Base-by-base conservation (phyloP, 2,888 invertebrate genomes). In the Aphelenchoides bicaudatus region DNA sequence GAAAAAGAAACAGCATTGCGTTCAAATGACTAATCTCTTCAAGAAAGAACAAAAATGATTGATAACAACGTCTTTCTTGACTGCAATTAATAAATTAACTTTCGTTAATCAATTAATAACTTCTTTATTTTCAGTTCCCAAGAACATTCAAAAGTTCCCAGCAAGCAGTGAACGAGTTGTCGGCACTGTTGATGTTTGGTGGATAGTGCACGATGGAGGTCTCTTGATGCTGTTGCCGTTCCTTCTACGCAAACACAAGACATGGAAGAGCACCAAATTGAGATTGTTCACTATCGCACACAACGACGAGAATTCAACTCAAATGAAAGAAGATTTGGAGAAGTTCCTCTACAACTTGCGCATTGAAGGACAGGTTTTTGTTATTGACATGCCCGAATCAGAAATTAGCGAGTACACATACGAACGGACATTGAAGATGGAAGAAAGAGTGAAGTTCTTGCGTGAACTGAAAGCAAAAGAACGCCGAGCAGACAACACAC, bases 401-500 rank as follows among this genome's bases (percentile, higher is more conserved):
- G 96, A 98, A 82, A 96, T 98, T 80, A 92, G 93, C 55, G 96
- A 94, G 0, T 99, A 98, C 82, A 94, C 96, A 0, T 96, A 96
- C 81, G 96, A 99, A 82, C 86, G 96, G 65, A 98, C 98, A 1
- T 83, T 98, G 73, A 88, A 94, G 87, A 98, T 98, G 94, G 96
- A 98, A 81, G 96, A 98, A 82, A 86, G 98, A 62, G 91, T 90
- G 81, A 91, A 94, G 82, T 91, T 98, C 88, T 83, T 98, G 66
- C 87, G 90, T 66, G 90, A 92, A 81, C 85, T 94, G 73, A 86
- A 88, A 60, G 85, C 91, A 19, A 63, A 61, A 29, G 65, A 72
- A 16, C 61, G 58, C 29, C 25, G 23, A 5, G 13, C 53, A 6
- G n/a, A n/a, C n/a, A 43, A 57, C 37, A 29, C 19, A n/a, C 55